Conservation (phyloP, 2,888 invertebrate genomes). For the Cistogaster globosa region DNA sequence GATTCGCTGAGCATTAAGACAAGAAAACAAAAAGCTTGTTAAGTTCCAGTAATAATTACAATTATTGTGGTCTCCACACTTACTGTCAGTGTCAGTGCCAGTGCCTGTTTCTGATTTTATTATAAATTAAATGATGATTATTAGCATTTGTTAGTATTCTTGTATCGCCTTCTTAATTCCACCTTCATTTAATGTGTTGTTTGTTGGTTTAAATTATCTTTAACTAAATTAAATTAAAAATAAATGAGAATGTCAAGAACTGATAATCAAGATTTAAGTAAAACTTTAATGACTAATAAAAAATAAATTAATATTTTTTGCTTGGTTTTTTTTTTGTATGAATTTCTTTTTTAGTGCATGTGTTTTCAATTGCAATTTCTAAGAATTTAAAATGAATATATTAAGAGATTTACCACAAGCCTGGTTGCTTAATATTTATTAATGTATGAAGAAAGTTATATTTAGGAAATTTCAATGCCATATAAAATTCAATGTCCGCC, state of each 20-base stretch:
- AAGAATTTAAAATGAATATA: too few species aligned
- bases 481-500: too few species aligned
- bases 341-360: too few species aligned
- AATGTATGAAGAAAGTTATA: too few species aligned
- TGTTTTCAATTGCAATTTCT: not conserved
- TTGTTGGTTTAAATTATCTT: conserved; percentile 10
- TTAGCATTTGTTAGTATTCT: conserved; percentile 47
- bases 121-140: conserved; percentile 5
- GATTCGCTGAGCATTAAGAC: conserved; percentile 11
- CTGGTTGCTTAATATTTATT: too few species aligned
- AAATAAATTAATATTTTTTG: too few species aligned
- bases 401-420: too few species aligned
- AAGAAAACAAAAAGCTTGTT: conserved; percentile 7
- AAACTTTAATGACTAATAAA: not conserved
- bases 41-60: not conserved
- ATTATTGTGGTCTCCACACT: not conserved
- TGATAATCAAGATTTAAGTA: not conserved
- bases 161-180: conserved; percentile 45
- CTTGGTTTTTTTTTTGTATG: too few species aligned
- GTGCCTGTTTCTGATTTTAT: not conserved
- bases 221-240: conserved; percentile 13
- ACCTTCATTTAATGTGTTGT: conserved; percentile 51
- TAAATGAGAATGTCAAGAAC: conserved; percentile 32
- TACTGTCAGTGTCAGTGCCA: not conserved
- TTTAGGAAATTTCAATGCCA: too few species aligned